These are phyloP conservation scores for Chymomyza procnemis DNA, from an alignment of 2,888 invertebrate species.

Conservation along the genomic window DNA sequence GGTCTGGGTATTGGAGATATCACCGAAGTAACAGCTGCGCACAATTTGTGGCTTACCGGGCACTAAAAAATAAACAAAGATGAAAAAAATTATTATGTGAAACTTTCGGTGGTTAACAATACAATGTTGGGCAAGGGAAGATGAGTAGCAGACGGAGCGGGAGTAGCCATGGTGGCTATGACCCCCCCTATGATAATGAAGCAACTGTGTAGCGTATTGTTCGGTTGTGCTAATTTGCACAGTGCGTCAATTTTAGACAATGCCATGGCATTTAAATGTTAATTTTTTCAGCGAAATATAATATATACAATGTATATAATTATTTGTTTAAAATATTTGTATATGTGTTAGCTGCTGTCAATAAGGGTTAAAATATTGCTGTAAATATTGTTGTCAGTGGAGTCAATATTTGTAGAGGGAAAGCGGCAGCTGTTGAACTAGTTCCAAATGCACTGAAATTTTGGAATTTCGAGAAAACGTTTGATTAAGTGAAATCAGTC, in stretches of 20 bases:
- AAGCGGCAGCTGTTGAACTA: no score
- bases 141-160: neutral
- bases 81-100: neutral
- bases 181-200: neutral
- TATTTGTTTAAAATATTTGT: neutral
- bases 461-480: no score
- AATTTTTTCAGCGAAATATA: neutral
- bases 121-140: no score
- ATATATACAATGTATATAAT: neutral
- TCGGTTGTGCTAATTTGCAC: neutral
- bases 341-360: neutral
- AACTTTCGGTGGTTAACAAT: neutral
- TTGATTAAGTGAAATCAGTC: no score
- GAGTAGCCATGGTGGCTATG: neutral
- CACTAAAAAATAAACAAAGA: slow-evolving; percentile 41
- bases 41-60: slow-evolving; percentile 49
- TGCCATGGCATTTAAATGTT: neutral
- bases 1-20: slow-evolving; percentile 55
- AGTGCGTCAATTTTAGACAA: neutral
- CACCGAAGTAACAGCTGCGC: slow-evolving; percentile 74
- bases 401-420: neutral
- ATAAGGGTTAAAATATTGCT: neutral
- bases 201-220: neutral
- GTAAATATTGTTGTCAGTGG: neutral
- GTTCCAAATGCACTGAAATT: no score